Percentiles rank a stretch among this genome's conserved stretches.
Evolutionary conservation across 2,888 invertebrate species (phyloP).

Genomic region (Nomada fucata): DNA sequence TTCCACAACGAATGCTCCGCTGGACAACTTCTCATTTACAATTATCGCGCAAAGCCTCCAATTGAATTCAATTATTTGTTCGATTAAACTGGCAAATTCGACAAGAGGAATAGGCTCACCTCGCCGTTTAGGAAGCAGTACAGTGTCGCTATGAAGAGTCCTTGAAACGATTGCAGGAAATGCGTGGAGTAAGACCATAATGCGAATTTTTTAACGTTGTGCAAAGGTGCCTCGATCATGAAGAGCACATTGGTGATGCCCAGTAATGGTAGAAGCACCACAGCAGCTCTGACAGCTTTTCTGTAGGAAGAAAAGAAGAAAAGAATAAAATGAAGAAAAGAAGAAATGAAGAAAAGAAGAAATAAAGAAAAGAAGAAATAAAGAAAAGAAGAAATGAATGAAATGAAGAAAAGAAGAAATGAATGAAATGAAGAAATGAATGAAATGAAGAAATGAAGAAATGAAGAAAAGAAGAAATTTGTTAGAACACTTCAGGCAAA

Average conservation of each 20-base stretch:
- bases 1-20: neutral
- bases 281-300: slow-evolving; percentile 92
- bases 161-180: slow-evolving; percentile 93
- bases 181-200: slow-evolving; percentile 92
- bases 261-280: slow-evolving; percentile 91
- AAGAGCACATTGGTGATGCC: slow-evolving; percentile 92
- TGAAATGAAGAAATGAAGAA: too few relatives aligned
- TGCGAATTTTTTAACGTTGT: slow-evolving; percentile 89
- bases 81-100: neutral
- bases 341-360: neutral
- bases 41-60: neutral
- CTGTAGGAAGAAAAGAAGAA: slow-evolving; percentile 83
- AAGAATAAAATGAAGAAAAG: neutral
- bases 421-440: too few relatives aligned
- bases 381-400: too few relatives aligned
- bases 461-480: too few relatives aligned
- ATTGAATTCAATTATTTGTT: neutral
- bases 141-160: slow-evolving; percentile 91
- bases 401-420: neutral
- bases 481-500: too few relatives aligned
- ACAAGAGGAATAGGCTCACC: slow-evolving; percentile 84
- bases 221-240: slow-evolving; percentile 89
- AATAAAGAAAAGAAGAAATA: too few relatives aligned
- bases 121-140: slow-evolving; percentile 94
- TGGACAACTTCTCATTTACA: slow-evolving; percentile 1